A percentile compares a stretch with the other conserved stretches of the same genome.
phyloP scores from a whole-genome alignment of 2,888 invertebrate species.

The Patella depressa region DNA sequence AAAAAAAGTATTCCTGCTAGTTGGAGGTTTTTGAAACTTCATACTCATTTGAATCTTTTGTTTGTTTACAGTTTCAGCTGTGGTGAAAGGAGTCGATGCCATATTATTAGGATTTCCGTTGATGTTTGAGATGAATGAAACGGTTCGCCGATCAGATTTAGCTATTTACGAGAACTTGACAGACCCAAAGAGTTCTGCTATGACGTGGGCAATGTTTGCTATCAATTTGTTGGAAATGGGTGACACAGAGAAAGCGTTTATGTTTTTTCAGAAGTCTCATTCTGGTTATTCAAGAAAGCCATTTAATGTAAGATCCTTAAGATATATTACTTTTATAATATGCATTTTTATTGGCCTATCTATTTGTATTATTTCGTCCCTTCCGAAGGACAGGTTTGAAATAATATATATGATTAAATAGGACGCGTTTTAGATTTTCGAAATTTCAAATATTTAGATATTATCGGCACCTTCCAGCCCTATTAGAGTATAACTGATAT shows the following conservation, averaged over 20 bases:
- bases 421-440: too few relatives aligned
- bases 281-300: slow-evolving; percentile 59
- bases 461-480: too few relatives aligned
- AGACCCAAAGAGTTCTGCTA: slow-evolving; percentile 63
- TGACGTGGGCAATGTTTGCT: slow-evolving; percentile 71
- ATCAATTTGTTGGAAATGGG: slow-evolving; percentile 67
- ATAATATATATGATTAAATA: too few relatives aligned
- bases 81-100: slow-evolving; percentile 69
- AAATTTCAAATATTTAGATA: too few relatives aligned
- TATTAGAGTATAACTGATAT: too few relatives aligned
- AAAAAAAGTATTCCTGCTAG: too few relatives aligned
- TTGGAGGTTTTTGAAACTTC: too few relatives aligned
- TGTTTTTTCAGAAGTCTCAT: slow-evolving; percentile 55
- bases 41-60: neutral
- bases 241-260: slow-evolving; percentile 54
- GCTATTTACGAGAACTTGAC: slow-evolving; percentile 59
- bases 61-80: slow-evolving; percentile 18
- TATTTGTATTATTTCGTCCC: too few relatives aligned
- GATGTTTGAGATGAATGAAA: slow-evolving; percentile 48
- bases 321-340: too few relatives aligned
- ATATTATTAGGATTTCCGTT: slow-evolving; percentile 68
- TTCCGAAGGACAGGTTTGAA: too few relatives aligned
- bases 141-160: slow-evolving; percentile 61
- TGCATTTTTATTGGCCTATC: too few relatives aligned
- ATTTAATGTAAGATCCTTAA: slow-evolving; percentile 55